These are phyloP conservation scores for Odocoileus hemionus DNA, from an alignment of 2,113 vertebrate genomes.

Conservation along the genomic window DNA sequence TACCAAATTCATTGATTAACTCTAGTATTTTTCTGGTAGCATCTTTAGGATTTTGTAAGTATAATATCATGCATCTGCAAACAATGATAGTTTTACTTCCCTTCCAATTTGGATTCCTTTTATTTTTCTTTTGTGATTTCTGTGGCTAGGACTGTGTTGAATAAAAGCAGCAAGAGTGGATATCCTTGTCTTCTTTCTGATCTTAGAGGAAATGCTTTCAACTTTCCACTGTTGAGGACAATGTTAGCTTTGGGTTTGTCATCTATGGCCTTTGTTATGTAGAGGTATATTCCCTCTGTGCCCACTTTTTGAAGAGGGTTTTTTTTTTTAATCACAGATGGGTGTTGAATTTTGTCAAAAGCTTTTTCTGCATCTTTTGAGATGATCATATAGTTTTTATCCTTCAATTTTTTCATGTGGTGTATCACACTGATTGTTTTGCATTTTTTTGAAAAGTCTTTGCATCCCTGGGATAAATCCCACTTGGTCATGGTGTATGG, in stretches of 20 bases:
- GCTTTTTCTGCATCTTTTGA: not conserved
- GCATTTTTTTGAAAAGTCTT: not conserved
- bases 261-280: not conserved
- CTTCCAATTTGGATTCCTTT: not conserved
- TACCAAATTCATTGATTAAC: not conserved
- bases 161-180: not conserved
- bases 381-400: not conserved
- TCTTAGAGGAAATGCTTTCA: not conserved
- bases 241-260: not conserved
- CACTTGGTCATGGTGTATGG: not conserved
- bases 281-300: not conserved
- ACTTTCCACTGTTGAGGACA: not conserved
- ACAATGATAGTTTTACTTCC: not conserved
- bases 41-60: not conserved
- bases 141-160: not conserved
- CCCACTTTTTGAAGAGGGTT: not conserved
- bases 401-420: not conserved
- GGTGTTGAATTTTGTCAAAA: not conserved
- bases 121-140: not conserved
- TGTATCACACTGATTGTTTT: not conserved
- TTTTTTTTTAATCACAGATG: not conserved
- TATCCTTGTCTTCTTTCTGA: not conserved
- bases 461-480: not conserved
- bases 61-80: not conserved
- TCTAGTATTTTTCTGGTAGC: not conserved